Conservation (phyloP, 1,140 invertebrate species). For the Leptoteleia sp. region DNA sequence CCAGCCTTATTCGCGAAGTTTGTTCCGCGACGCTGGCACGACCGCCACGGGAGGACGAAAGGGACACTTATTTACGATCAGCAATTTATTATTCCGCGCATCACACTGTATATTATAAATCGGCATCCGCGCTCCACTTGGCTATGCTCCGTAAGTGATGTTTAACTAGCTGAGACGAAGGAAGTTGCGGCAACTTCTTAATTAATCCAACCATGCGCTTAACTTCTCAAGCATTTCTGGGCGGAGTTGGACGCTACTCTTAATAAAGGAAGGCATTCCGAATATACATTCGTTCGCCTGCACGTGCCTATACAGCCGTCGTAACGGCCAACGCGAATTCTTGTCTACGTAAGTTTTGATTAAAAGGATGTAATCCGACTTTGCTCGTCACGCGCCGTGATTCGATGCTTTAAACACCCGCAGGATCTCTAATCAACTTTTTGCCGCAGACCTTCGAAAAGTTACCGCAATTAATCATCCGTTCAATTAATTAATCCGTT, state of each 20-base stretch:
- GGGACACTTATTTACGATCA: constrained; percentile 14
- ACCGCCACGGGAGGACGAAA: no score
- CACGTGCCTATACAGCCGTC: constrained; percentile 27
- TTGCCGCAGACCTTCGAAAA: no score
- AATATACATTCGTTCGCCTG: constrained; percentile 46
- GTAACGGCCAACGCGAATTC: constrained; percentile 45
- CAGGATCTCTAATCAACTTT: no score
- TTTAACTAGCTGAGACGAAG: constrained; percentile 54
- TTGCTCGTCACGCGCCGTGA: constrained; percentile 7
- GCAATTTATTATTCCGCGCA: constrained; percentile 35
- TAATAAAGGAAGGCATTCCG: constrained; percentile 57
- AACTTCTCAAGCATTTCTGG: constrained; percentile 50
- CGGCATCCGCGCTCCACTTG: constrained; percentile 15
- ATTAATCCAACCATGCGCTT: constrained; percentile 61
- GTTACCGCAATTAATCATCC: no score
- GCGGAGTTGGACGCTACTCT: constrained; percentile 48
- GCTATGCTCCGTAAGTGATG: constrained; percentile 34
- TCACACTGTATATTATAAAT: constrained; percentile 43
- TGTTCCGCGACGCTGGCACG: not conserved
- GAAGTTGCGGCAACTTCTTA: constrained; percentile 58
- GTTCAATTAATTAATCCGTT: no score
- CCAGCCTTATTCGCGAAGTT: constrained; percentile 1
- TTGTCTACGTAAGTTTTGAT: constrained; percentile 47
- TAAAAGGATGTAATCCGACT: constrained; percentile 42
- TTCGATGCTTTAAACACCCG: no score